These are phyloP conservation scores for Haplotaxodon microlepis DNA, from an alignment of 2,113 vertebrate species.

Conservation along the genomic window DNA sequence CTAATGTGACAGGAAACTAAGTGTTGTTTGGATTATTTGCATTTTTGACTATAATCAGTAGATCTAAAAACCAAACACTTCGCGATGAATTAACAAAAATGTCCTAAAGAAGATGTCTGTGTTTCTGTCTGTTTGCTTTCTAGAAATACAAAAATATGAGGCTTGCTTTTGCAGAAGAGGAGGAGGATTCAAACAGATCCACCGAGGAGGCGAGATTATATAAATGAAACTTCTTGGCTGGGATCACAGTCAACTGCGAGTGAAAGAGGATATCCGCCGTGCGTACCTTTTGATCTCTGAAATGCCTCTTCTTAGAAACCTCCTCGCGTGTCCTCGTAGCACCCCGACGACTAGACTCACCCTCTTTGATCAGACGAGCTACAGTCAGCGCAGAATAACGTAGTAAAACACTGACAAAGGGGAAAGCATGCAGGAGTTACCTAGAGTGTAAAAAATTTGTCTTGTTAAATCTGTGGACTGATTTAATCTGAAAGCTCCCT, in stretches of 20 bases:
- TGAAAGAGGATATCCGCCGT: conserved; percentile 16
- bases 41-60: not conserved
- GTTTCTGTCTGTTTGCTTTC: not conserved
- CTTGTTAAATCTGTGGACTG: not conserved
- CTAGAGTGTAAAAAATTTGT: not conserved
- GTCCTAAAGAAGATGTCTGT: not conserved
- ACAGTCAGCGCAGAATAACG: not conserved
- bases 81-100: not conserved
- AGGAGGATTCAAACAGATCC: not conserved
- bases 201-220: conserved; percentile 1
- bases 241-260: conserved; percentile 33
- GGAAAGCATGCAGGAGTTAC: not conserved
- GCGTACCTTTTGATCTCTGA: conserved; percentile 33
- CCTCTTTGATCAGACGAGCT: conserved; percentile 32
- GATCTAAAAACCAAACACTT: not conserved
- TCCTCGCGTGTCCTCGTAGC: not conserved
- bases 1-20: not conserved
- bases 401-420: conserved; percentile 1
- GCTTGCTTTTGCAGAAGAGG: not conserved
- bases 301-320: not conserved
- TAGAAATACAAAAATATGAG: not conserved
- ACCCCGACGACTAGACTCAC: not conserved
- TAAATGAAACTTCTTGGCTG: conserved; percentile 20
- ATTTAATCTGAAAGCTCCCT: not conserved
- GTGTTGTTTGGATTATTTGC: not conserved